Conservation (phyloP, 2,113 vertebrate genomes). For the Eonycteris spelaea region DNA sequence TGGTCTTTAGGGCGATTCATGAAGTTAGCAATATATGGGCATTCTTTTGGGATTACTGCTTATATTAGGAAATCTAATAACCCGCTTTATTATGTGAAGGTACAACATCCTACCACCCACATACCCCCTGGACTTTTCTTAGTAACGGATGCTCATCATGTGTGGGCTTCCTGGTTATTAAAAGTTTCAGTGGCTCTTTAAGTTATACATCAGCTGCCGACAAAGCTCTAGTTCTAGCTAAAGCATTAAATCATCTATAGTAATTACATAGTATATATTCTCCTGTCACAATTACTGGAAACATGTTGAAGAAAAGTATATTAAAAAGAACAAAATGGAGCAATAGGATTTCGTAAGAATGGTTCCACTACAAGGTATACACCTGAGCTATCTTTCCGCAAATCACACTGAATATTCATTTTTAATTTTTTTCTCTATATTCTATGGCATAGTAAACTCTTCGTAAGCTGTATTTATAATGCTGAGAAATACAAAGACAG, state of each 20-base stretch:
- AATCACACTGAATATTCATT: conserved; percentile 15
- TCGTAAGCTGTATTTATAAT: neutral
- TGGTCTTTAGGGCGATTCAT: conserved; percentile 58
- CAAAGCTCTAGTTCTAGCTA: neutral
- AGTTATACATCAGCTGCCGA: conserved; percentile 26
- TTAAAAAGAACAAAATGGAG: neutral
- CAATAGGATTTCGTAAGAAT: neutral
- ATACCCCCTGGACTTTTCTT: neutral
- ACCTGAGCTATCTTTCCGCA: neutral
- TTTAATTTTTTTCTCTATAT: neutral
- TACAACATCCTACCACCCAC: neutral
- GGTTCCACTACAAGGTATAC: neutral
- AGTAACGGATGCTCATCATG: neutral
- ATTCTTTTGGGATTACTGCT: conserved; percentile 63
- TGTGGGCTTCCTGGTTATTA: conserved; percentile 19
- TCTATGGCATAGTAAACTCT: neutral
- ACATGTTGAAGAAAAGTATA: neutral
- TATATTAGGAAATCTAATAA: conserved; percentile 68
- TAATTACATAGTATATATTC: conserved; percentile 43
- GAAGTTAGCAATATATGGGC: conserved; percentile 56
- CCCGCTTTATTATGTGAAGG: conserved; percentile 54
- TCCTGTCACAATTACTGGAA: conserved; percentile 17
- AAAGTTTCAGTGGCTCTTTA: conserved; percentile 30
- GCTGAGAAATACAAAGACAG: neutral
- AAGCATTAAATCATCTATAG: conserved; percentile 34